Base-by-base conservation (phyloP, 30 jellyfish, hydroid and myxozoan genomes). In the Haliclystus octoradiatus region DNA sequence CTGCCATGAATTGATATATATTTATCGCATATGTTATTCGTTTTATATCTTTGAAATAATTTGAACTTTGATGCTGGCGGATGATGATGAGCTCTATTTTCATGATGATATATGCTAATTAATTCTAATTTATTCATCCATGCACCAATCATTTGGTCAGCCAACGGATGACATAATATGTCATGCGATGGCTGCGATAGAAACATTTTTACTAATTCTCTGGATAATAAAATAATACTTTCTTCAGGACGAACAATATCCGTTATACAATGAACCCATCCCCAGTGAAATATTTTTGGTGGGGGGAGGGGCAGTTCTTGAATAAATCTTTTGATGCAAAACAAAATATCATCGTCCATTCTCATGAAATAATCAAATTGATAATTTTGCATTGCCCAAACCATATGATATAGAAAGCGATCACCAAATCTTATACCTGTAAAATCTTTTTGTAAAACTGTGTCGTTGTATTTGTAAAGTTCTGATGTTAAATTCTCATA, bases 371-470 rank as follows among this genome's bases (percentile, higher is more conserved):
- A 75, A 61, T 75, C 87, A 35, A 63, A 75, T 27, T 75, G 73
- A 47, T 25, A 46, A 24, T 75, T 75, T 50, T 69, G 82, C 70
- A 64, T 69, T 34, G 87, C 81, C 87, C 87, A 75, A 1, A 75
- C 31, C 74, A 75, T 24, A 32, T 75, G 87, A 65, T 75, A 75
- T 31, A 75, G 46, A 50, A 50, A 75, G 14, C 87, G 28, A 31
- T 63, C 66, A 1, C 87, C 87, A 75, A 75, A 75, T 12, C 74
- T 84, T 19, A 85, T 77, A 50, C 96, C 96, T 29, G 91, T 84
- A 26, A 46, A 27, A 31, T 77, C 57, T n/a, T 71, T 61, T 65
- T 85, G 96, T 40, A 77, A 72, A 46, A 49, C 80, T 1, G 73
- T 33, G 63, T 85, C 96, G 4, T 66, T 34, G 71, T 77, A 60